A percentile compares a stretch with the other conserved stretches of the same genome.
Conservation (phyloP, 2,797 vertebrate species). For the Tapera naevia region DNA sequence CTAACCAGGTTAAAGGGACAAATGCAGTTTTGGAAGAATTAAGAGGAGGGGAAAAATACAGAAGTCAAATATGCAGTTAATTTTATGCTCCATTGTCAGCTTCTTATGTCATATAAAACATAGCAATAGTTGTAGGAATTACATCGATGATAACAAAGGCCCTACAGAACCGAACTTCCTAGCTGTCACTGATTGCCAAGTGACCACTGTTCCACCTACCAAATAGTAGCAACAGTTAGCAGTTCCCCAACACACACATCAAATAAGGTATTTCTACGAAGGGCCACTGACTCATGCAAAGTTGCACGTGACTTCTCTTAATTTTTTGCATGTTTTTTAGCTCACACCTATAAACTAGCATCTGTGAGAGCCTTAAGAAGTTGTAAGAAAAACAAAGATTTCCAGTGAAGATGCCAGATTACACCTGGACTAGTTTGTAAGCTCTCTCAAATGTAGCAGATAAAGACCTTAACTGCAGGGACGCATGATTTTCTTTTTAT, state of each 20-base stretch:
- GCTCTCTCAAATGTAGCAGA: not conserved
- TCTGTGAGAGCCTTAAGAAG: not conserved
- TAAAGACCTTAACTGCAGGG: not conserved
- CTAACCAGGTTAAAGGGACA: not conserved
- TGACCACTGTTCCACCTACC: not conserved
- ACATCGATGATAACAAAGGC: not conserved
- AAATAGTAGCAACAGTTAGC: not conserved
- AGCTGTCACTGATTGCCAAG: not conserved
- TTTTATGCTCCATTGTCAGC: not conserved
- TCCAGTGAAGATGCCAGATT: not conserved
- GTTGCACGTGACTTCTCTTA: not conserved
- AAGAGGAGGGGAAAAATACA: rapidly evolving
- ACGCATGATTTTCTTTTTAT: not conserved
- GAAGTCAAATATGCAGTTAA: not conserved
- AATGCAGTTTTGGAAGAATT: not conserved
- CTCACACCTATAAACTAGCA: not conserved
- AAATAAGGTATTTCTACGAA: not conserved
- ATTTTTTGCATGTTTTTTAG: not conserved
- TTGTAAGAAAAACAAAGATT: not conserved
- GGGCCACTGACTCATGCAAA: not conserved
- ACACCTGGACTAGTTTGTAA: not conserved
- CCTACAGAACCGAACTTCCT: not conserved
- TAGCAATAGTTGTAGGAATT: not conserved
- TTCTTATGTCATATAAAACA: not conserved
- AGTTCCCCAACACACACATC: rapidly evolving